Evolutionary conservation across 2,888 invertebrate genomes (phyloP), one percentile per base, ranked within the genome.

Genomic region (Timandra comae): DNA sequence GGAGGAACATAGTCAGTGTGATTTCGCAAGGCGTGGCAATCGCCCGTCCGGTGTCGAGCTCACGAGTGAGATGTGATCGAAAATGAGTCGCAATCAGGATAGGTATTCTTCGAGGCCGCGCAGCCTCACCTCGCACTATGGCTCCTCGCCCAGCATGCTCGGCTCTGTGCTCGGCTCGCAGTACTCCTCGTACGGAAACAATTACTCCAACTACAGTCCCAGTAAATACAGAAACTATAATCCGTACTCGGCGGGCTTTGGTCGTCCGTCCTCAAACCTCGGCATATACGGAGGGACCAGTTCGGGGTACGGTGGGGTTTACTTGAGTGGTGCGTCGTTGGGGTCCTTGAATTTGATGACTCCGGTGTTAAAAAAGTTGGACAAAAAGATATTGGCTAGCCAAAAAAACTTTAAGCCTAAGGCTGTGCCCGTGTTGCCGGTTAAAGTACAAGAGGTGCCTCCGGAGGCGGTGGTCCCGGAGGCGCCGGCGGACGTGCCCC

Each of bases 271-370:
- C 7, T 72, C 78, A 3, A 76, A 74, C 45, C 61, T 76, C 27
- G 78, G 81, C n/a, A 82, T 89, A 34, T 90, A 91, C 41, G 89
- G 90, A 2, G 89, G 90, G 19, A 89, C 89, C 0, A 72, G 88
- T 40, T 89, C 90, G 2, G 91, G 91, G 3, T 92, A 92, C 55
- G 91, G 91, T 6, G 90, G 91, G 28, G 78, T 91, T 12, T 90
- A 90, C 35, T 75, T 91, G 44, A 90, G 91, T 35, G 85, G 89
- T 21, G 86, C 85, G 13, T 68, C 88, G 2, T 70, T 90, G 32
- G 82, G 87, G 11, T 89, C 89, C 2, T 75, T 88, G 24, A 89
- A 88, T 69, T 76, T 89, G 30, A 81, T 88, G 63, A 82, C 87
- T 16, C 87, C 89, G 23, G 87, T 81, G 57, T 64, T 84, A 38